These are phyloP conservation scores for Megaustenia siamemsis DNA, from an alignment of 2,888 invertebrate genomes.

Conservation along the genomic window DNA sequence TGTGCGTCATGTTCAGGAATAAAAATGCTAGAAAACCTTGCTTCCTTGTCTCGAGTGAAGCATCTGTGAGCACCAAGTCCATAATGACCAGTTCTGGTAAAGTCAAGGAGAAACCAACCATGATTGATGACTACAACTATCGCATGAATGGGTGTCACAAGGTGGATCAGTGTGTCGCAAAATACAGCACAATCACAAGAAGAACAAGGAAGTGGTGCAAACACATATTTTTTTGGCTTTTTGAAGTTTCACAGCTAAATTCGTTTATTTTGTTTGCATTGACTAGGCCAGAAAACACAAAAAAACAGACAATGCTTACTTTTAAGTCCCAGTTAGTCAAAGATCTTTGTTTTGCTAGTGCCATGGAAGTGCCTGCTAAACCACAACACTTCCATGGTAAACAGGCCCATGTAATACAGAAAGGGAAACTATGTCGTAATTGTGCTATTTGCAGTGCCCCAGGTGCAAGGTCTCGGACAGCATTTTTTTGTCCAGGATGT, in stretches of 20 bases:
- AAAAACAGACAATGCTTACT: not conserved
- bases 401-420: not conserved
- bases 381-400: not conserved
- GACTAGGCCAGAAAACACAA: not conserved
- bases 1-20: conserved; percentile 10
- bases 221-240: conserved; percentile 3
- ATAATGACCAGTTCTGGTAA: not conserved
- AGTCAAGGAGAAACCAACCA: not conserved
- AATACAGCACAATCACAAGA: not conserved
- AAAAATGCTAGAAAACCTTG: conserved; percentile 28
- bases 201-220: conserved; percentile 23
- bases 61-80: not conserved
- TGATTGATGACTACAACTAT: not conserved
- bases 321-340: not conserved
- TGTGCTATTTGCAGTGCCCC: conserved; percentile 20
- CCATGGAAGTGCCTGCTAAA: not conserved
- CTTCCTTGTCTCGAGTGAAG: conserved; percentile 25
- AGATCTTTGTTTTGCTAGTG: not conserved
- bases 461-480: not conserved
- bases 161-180: not conserved
- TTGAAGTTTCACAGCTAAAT: conserved; percentile 17
- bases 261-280: not conserved
- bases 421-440: not conserved
- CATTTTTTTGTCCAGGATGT: conserved; percentile 15
- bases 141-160: conserved; percentile 26